Conservation (phyloP, 2,113 vertebrate genomes). For the Pyrgilauda ruficollis region DNA sequence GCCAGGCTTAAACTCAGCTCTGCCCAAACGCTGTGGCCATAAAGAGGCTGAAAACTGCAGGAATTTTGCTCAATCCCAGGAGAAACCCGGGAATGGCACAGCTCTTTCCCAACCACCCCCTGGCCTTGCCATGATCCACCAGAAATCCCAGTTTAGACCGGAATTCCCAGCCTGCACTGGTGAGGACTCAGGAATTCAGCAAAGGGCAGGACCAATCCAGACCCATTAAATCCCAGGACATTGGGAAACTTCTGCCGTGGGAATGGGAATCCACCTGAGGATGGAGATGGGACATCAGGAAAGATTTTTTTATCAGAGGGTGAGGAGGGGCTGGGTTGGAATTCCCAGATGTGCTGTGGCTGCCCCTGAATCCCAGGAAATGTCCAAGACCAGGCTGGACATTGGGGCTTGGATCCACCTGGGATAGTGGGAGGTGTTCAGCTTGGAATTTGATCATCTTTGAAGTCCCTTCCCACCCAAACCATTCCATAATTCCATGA, state of each 20-base stretch:
- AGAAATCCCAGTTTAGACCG: neutral
- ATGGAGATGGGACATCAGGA: neutral
- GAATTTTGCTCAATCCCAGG: neutral
- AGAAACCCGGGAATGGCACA: neutral
- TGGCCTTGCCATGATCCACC: neutral
- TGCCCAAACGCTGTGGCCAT: rapidly evolving
- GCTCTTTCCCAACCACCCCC: neutral
- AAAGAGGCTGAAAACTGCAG: neutral
- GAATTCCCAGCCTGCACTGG: neutral
- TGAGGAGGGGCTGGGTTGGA: neutral
- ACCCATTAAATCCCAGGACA: neutral
- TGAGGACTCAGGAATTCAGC: neutral
- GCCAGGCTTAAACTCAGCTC: neutral
- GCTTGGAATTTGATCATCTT: neutral
- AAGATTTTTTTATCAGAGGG: neutral
- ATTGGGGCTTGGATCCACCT: neutral
- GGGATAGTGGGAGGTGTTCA: neutral
- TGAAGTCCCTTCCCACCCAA: neutral
- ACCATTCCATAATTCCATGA: neutral
- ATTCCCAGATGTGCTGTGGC: neutral
- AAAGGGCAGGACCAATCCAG: neutral
- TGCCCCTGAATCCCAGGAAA: neutral
- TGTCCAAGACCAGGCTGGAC: neutral
- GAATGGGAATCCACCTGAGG: neutral
- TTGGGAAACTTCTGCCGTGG: neutral